Evolutionary conservation across 2,113 vertebrate genomes (phyloP), one percentile per base, ranked within the genome.

Genomic region (Tragelaphus buxtoni): DNA sequence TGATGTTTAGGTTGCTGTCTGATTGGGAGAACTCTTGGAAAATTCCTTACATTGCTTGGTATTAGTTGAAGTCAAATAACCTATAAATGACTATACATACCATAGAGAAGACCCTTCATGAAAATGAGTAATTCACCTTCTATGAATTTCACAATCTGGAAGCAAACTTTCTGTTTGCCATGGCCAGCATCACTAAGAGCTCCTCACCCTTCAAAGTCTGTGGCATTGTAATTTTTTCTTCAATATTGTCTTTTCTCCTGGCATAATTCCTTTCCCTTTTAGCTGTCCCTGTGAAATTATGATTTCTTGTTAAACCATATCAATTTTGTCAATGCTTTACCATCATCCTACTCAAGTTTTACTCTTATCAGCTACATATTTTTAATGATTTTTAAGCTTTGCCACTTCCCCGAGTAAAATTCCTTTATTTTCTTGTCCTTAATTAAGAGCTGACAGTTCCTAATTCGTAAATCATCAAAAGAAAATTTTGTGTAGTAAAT

Each of bases 391-490:
- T 90, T 96, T 81, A 94, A 94, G 22, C 12, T 77, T 53, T 49
- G 2, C 79, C 42, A 32, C 65, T 65, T 96, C 55, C 20, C 65
- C 56, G 0, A 77, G 35, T 91, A 81, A 74, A 20, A 94, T 94
- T 83, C 20, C 39, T 95, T 88, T 88, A 28, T 96, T 82, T 95
- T 85, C 22, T 94, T 91, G 32, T 56, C n/a, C 32, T 60, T 74
- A 69, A 14, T 60, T 74, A 69, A 14, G n/a, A 94, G 6, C 55
- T 35, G 14, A 35, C 35, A 91, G 9, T 94, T 96, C 97, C 13
- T 96, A 85, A 53, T 26, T 95, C 5, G 9, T 69, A 97, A 94
- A 95, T 94, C 96, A 30, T 97, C 53, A 91, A 96, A 96, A 95
- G 56, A 79, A 93, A 93, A 95, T 80, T 93, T 93, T 94, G 87